These are phyloP conservation scores for Heliconius cydno DNA, from an alignment of 2,888 invertebrate species.

Conservation along the genomic window DNA sequence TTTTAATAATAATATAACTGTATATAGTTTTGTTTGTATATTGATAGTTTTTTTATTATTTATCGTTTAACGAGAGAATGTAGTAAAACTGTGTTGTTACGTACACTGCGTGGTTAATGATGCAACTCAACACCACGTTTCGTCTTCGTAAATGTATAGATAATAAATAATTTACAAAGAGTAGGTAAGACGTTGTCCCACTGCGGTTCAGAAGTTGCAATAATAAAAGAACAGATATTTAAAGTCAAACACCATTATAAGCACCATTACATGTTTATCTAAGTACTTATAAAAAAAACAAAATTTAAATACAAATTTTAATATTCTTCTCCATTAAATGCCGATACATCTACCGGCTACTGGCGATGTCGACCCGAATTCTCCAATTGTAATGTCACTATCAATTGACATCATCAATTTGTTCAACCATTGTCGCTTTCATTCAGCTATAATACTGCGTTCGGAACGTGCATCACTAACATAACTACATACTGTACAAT, in stretches of 20 bases:
- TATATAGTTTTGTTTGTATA: too few relatives aligned
- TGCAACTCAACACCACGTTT: too few relatives aligned
- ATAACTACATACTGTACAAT: background rate
- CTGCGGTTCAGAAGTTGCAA: too few relatives aligned
- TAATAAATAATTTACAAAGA: too few relatives aligned
- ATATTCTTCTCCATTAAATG: background rate
- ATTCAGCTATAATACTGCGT: conserved; percentile 6
- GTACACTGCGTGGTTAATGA: too few relatives aligned
- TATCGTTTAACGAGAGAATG: too few relatives aligned
- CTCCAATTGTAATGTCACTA: conserved; percentile 67
- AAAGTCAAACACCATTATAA: background rate
- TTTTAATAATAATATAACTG: background rate
- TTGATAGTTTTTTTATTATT: too few relatives aligned
- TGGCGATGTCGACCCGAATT: conserved; percentile 60
- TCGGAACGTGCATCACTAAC: background rate
- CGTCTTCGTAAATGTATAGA: too few relatives aligned
- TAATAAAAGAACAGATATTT: too few relatives aligned
- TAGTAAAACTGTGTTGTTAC: too few relatives aligned
- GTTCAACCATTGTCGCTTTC: conserved; percentile 17
- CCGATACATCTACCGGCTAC: conserved; percentile 20
- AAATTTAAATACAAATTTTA: background rate
- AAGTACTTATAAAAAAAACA: background rate
- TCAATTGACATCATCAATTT: conserved; percentile 60
- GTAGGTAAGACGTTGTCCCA: too few relatives aligned
- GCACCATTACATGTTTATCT: too few relatives aligned